Conservation (phyloP, 2,113 vertebrate genomes). For the Myotis lucifugus region DNA sequence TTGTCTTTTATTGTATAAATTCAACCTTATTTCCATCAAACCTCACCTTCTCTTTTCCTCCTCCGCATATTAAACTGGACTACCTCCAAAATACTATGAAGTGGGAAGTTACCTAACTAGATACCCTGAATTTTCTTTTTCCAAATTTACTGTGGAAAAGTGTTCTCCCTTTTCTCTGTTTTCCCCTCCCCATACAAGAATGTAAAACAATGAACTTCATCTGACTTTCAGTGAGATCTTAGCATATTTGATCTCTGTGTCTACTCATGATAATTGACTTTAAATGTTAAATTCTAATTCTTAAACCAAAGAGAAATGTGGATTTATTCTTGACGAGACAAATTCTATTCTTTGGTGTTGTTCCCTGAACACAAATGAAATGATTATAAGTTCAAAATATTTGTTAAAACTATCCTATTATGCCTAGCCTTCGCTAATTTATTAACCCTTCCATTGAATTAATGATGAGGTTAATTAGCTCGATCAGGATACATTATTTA, state of each 20-base stretch:
- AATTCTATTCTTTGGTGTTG: not conserved
- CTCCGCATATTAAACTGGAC: not conserved
- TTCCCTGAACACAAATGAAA: constrained; percentile 24
- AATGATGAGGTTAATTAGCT: constrained; percentile 68
- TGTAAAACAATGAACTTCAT: constrained; percentile 24
- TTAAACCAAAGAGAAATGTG: constrained; percentile 41
- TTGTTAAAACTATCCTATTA: constrained; percentile 51
- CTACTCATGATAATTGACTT: not conserved
- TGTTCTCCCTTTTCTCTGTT: not conserved
- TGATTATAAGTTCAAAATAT: constrained; percentile 55
- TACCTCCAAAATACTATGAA: not conserved
- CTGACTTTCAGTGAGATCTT: constrained; percentile 30
- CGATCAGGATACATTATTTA: not conserved
- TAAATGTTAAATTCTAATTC: constrained; percentile 28
- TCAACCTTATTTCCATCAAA: not conserved
- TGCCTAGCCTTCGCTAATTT: constrained; percentile 55
- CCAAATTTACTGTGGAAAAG: constrained; percentile 23
- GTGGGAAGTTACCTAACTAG: not conserved
- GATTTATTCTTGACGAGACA: constrained; percentile 35
- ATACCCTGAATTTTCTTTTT: not conserved
- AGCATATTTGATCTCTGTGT: not conserved
- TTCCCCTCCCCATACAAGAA: not conserved
- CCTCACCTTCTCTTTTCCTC: not conserved
- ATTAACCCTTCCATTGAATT: constrained; percentile 64
- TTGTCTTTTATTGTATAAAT: not conserved